Evolutionary conservation across 2,888 invertebrate species (phyloP), one percentile per base, ranked within the genome.

Genomic region (Agonopterix alstromeriana): DNA sequence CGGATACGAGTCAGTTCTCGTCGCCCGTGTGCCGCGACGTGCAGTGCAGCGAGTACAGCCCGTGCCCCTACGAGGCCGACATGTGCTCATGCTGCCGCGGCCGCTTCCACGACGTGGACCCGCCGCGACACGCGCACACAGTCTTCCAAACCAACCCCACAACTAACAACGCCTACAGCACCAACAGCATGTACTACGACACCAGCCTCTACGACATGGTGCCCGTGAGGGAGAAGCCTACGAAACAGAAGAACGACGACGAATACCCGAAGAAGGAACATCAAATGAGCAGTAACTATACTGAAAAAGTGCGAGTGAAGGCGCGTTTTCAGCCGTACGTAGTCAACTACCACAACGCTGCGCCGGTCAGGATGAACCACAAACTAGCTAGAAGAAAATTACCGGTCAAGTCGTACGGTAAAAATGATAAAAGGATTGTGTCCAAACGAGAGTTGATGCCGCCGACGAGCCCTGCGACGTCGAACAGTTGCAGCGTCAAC

Each of bases 161-260:
- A 1, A 2, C 38, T 38, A 38, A 10, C 9, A 9, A 38, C n/a
- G 38, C 49, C 54, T 36, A 57, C 59, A 43, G 2, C 10, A 43
- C 42, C 35, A 10, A 45, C 35, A 47, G 47, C 38, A 35, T 58
- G 38, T 82, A 75, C 57, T 80, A 85, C 48, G 78, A 86, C 52
- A 72, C 82, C 2, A 76, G 72, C 48, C 62, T 74, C 36, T 84
- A 84, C 44, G 87, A 87, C 53, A 53, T 84, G 11, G 55, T 80
- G 12, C 86, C 86, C 1, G 85, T 86, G 2, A 85, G 71, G 58
- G 85, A 86, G 55, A 73, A 68, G 35, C 45, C 72, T 1, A 11
- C 55, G 3, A 73, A 67, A 56, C 49, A 50, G 11, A 58, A 56
- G 47, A 70, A 67, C 46, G 56, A 65, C 35, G 53, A 57, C 0